phyloP scores from a whole-genome alignment of 37 sponge, comb jelly and placozoan genomes.

The Mnemiopsis leidyi region DNA sequence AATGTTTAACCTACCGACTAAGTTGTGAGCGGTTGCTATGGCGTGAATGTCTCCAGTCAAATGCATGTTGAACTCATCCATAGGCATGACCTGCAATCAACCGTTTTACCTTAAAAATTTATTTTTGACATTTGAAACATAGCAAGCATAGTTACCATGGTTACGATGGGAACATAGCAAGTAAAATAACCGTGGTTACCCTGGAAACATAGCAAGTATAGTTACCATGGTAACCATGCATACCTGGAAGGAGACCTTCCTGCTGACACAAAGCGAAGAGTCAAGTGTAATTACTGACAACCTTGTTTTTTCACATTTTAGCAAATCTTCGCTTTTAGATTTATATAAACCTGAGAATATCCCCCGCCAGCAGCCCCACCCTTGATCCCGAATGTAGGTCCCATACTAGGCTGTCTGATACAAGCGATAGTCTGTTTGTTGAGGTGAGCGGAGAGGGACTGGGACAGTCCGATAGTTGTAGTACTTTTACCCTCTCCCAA shows the following conservation, averaged over 20 bases:
- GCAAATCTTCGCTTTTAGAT: too few relatives aligned
- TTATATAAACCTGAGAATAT: constrained; percentile 80
- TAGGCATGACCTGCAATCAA: constrained; percentile 96
- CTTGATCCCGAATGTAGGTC: constrained; percentile 99
- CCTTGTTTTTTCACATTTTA: too few relatives aligned
- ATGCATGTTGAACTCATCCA: constrained; percentile 99
- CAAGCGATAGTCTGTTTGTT: constrained; percentile 86
- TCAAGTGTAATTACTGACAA: too few relatives aligned
- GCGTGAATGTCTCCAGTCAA: constrained; percentile 99
- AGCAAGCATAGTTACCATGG: too few relatives aligned
- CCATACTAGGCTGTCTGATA: constrained; percentile 95
- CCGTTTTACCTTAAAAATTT: too few relatives aligned
- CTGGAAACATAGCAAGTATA: too few relatives aligned
- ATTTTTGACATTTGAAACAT: too few relatives aligned
- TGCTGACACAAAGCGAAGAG: too few relatives aligned
- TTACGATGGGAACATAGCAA: too few relatives aligned
- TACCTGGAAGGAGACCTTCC: too few relatives aligned
- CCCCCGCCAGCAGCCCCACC: constrained; percentile 99
- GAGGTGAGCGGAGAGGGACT: constrained; percentile 88
- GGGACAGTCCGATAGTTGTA: constrained; percentile 91
- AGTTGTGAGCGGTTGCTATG: constrained; percentile 96
- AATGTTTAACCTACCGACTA: constrained; percentile 88
- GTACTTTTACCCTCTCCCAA: constrained; percentile 99
- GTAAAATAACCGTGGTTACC: too few relatives aligned
- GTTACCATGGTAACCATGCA: too few relatives aligned